phyloP scores from a whole-genome alignment of 37 sponge, comb jelly and placozoan genomes.

The Eunapius fragilis region DNA sequence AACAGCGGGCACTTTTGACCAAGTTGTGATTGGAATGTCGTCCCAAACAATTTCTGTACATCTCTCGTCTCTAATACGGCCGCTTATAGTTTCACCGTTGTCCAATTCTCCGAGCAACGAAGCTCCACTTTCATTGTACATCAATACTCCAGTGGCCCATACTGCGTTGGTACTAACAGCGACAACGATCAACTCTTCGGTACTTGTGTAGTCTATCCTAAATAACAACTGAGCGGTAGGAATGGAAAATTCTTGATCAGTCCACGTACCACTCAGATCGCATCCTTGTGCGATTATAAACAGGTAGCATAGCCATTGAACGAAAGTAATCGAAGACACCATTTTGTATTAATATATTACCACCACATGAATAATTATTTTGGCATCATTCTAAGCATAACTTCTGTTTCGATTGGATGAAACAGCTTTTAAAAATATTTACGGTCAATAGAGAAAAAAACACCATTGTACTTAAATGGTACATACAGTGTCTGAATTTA shows the following conservation, averaged over 20 bases:
- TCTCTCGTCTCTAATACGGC: not conserved
- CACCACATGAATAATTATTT: too few species aligned
- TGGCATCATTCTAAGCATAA: too few species aligned
- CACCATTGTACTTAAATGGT: too few species aligned
- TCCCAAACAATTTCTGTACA: too few species aligned
- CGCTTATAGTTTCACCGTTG: constrained; percentile 4
- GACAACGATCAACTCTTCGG: not conserved
- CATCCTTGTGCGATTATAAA: not conserved
- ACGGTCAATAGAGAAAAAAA: too few species aligned
- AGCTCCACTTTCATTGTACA: not conserved
- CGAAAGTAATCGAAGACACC: too few species aligned
- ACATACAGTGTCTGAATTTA: too few species aligned
- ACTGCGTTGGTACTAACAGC: constrained; percentile 22
- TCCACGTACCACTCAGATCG: constrained; percentile 2
- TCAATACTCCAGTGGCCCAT: constrained; percentile 24
- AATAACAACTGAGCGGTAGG: constrained; percentile 8
- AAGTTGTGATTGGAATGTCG: not conserved
- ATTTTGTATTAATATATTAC: too few species aligned
- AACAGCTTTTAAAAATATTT: too few species aligned
- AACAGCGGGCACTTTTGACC: constrained; percentile 45
- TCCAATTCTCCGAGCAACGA: not conserved
- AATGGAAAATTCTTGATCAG: not conserved
- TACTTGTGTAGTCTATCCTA: not conserved
- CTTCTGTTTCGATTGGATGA: too few species aligned
- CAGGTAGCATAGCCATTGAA: too few species aligned